phyloP scores from a whole-genome alignment of 2,888 invertebrate species.

The Aproaerema taeniolella region DNA sequence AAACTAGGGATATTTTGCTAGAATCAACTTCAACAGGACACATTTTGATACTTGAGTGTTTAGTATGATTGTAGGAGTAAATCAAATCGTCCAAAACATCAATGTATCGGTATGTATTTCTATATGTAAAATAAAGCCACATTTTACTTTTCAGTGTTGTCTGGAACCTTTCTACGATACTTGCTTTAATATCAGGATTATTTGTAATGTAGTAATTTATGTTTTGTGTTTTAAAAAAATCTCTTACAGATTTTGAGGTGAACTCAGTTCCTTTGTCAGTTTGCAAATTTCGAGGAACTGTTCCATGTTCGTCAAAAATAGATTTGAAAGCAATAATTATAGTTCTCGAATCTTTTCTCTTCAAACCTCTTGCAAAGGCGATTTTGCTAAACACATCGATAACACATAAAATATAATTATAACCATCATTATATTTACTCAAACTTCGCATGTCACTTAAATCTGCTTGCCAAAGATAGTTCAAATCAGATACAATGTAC shows the following conservation, averaged over 20 bases:
- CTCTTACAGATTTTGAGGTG: conserved; percentile 2
- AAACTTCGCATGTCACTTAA: conserved; percentile 8
- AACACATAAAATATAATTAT: conserved; percentile 20
- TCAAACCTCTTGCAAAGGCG: conserved; percentile 14
- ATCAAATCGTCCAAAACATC: conserved; percentile 14
- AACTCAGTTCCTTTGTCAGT: conserved; percentile 12
- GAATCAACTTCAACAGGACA: conserved; percentile 23
- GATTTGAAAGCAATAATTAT: neutral
- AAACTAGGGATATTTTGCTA: conserved; percentile 23
- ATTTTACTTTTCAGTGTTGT: conserved; percentile 16
- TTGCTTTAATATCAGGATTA: conserved; percentile 9
- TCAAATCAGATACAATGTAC: conserved; percentile 21
- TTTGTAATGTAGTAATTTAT: conserved; percentile 10
- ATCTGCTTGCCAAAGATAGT: conserved; percentile 9
- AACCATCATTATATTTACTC: conserved; percentile 18
- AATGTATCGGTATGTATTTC: conserved; percentile 12
- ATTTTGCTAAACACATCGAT: conserved; percentile 22
- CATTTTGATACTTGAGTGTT: conserved; percentile 18
- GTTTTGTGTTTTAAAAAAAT: conserved; percentile 9
- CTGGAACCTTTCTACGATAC: conserved; percentile 7
- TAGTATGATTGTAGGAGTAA: conserved; percentile 20
- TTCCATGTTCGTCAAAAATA: conserved; percentile 8
- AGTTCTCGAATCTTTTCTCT: neutral
- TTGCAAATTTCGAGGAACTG: conserved; percentile 9
- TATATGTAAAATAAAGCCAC: conserved; percentile 15